These are phyloP conservation scores for Emydocephalus ijimae DNA, from an alignment of 2,113 vertebrate genomes.

Conservation along the genomic window DNA sequence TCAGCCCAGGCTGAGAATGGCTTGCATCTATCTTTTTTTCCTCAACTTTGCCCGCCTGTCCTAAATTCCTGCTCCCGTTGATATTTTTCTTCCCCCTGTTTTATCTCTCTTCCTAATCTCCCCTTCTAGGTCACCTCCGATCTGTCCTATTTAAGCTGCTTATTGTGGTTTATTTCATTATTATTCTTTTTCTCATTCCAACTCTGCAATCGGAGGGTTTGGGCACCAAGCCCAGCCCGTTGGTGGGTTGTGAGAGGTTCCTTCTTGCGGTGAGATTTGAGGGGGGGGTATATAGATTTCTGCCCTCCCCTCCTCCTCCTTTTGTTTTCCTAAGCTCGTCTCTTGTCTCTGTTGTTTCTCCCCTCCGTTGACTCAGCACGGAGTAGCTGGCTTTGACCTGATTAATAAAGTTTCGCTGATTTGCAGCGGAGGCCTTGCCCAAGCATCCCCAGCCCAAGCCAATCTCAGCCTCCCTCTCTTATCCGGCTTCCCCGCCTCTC, in stretches of 20 bases:
- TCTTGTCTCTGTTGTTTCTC: too few relatives aligned
- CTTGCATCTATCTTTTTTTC: not conserved
- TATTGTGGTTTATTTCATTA: not conserved
- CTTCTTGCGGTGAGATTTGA: not conserved
- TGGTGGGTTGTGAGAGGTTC: not conserved
- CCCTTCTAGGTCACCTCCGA: not conserved
- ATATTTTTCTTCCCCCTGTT: not conserved
- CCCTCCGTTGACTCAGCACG: constrained; percentile 55
- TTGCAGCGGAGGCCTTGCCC: constrained; percentile 49
- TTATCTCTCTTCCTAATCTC: not conserved
- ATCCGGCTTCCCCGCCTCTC: not conserved
- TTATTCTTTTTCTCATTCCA: not conserved
- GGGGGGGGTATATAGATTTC: not conserved
- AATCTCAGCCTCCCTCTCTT: not conserved
- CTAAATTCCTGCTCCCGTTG: not conserved
- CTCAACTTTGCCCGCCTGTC: not conserved
- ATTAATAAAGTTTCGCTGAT: constrained; percentile 53
- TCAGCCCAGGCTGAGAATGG: too few relatives aligned
- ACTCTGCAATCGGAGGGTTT: not conserved
- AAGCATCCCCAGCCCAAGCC: constrained; percentile 45
- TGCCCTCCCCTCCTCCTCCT: not conserved
- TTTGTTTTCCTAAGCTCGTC: not conserved
- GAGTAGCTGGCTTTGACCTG: constrained; percentile 65
- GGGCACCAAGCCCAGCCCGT: not conserved
- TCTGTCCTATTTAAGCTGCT: not conserved